Conservation (phyloP, 1,140 invertebrate species). For the Tetramorium alpestre region DNA sequence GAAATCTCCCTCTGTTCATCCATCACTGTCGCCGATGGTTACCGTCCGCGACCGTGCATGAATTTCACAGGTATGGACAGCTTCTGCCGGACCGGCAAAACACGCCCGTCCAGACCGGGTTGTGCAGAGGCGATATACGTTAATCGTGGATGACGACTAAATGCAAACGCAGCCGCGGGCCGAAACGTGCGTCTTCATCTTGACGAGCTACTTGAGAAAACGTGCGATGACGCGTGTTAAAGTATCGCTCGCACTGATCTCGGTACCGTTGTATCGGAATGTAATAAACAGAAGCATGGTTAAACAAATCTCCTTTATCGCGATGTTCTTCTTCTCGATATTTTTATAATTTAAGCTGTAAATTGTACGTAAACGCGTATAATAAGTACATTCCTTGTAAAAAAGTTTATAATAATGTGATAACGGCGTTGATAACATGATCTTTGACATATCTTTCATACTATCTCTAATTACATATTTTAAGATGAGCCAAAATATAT, state of each 20-base stretch:
- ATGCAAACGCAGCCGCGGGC: constrained; percentile 23
- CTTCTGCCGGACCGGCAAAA: constrained; percentile 26
- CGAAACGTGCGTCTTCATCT: constrained; percentile 31
- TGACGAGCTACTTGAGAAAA: constrained; percentile 19
- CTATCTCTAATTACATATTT: neutral
- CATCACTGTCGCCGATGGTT: constrained; percentile 49
- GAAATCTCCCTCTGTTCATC: constrained; percentile 47
- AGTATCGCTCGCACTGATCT: neutral
- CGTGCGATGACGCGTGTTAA: neutral
- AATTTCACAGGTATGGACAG: constrained; percentile 50
- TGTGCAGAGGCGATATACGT: neutral
- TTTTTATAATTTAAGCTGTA: neutral
- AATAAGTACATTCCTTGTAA: neutral
- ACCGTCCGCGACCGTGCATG: constrained; percentile 29
- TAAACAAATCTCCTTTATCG: neutral
- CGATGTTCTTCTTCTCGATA: neutral
- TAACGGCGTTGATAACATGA: neutral
- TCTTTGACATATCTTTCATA: neutral
- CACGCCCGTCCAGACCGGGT: constrained; percentile 6
- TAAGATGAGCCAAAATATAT: too few relatives aligned
- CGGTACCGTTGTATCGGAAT: neutral
- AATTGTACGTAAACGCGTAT: neutral
- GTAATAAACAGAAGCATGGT: neutral
- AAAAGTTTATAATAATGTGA: neutral
- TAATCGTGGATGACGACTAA: constrained; percentile 49